Evolutionary conservation across 2,113 vertebrate genomes (phyloP).

Genomic region (Galeopterus variegatus): DNA sequence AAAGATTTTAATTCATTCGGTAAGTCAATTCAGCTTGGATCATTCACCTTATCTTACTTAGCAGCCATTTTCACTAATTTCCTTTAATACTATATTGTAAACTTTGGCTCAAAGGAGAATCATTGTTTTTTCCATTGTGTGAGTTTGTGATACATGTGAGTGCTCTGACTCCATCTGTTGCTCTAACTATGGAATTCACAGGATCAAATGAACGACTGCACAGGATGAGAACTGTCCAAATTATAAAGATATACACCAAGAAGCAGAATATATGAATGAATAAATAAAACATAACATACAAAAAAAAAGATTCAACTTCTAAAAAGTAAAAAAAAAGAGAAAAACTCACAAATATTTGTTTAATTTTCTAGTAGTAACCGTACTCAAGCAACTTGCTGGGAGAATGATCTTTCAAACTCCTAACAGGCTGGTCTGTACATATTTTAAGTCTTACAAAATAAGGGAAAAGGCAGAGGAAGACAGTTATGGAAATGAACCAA

Average conservation of each 20-base stretch:
- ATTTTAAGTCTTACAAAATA: not conserved
- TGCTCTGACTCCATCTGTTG: slow-evolving; percentile 89
- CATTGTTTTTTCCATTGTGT: slow-evolving; percentile 86
- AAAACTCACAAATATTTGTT: not conserved
- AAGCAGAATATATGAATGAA: slow-evolving; percentile 17
- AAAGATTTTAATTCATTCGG: slow-evolving; percentile 85
- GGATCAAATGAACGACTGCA: slow-evolving; percentile 80
- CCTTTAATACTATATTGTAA: slow-evolving; percentile 86
- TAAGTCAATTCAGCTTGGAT: slow-evolving; percentile 89
- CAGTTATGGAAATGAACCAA: not conserved
- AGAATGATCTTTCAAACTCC: not conserved
- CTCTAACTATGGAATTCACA: slow-evolving; percentile 84
- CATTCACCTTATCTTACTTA: slow-evolving; percentile 86
- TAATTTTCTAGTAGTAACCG: not conserved
- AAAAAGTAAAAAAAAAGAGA: not conserved
- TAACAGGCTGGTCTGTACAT: not conserved
- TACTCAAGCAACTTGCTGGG: not conserved
- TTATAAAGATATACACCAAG: slow-evolving; percentile 73
- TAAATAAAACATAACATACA: too few species aligned
- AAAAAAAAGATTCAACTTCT: not conserved
- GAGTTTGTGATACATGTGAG: slow-evolving; percentile 90
- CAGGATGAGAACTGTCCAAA: slow-evolving; percentile 80
- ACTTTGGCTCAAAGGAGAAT: slow-evolving; percentile 88
- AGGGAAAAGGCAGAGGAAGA: not conserved
- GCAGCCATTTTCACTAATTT: slow-evolving; percentile 87